Evolutionary conservation across 2,797 vertebrate species (phyloP).

Genomic region (Podarcis lilfordi): DNA sequence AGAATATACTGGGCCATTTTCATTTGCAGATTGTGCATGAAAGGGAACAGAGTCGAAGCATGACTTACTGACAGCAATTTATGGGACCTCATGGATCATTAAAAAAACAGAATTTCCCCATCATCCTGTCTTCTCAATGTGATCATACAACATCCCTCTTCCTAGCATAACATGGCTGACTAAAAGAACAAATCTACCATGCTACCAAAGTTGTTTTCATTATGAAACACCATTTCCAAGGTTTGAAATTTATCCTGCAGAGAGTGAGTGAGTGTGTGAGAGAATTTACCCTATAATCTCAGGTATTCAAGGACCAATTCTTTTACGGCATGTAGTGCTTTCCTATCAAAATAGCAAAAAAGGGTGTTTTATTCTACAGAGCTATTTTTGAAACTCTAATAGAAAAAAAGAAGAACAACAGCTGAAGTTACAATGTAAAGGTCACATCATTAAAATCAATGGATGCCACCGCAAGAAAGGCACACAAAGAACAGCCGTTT

Average conservation of each 20-base stretch:
- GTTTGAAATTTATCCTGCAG: conserved; percentile 35
- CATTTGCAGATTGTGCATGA: not conserved
- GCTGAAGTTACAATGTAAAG: conserved; percentile 23
- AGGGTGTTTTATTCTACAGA: conserved; percentile 49
- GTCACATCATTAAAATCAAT: conserved; percentile 34
- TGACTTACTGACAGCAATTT: conserved; percentile 4
- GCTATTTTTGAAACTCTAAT: conserved; percentile 19
- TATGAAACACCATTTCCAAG: not conserved
- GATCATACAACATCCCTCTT: conserved; percentile 31
- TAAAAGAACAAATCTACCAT: conserved; percentile 35
- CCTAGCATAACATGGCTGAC: conserved; percentile 34
- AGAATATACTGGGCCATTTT: conserved; percentile 13
- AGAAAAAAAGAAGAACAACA: not conserved
- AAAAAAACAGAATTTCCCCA: conserved; percentile 30
- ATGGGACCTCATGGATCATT: conserved; percentile 30
- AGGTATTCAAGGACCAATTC: conserved; percentile 48
- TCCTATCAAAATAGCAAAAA: conserved; percentile 42
- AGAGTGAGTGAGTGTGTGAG: conserved; percentile 19
- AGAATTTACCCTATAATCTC: conserved; percentile 35
- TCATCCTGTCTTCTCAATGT: conserved; percentile 15
- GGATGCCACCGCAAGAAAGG: not conserved
- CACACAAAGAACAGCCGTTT: not conserved
- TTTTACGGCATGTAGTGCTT: conserved; percentile 31
- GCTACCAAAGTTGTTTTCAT: not conserved
- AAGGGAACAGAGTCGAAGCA: not conserved